Conservation (phyloP, 2,888 invertebrate genomes). For the Sthenelais limicola region DNA sequence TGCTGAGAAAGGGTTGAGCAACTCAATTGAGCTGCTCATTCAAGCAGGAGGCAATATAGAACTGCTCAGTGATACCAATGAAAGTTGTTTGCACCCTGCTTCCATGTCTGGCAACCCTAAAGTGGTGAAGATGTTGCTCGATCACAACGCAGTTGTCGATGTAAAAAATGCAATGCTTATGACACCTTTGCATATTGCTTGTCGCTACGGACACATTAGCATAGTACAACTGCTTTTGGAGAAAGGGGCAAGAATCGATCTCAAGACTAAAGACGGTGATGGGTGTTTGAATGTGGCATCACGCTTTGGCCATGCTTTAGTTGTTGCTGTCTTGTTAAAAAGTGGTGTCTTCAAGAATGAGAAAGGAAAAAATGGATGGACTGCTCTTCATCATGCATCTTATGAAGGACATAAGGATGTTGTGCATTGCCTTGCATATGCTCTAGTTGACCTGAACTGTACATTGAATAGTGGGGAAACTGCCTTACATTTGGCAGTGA, state of each 20-base stretch:
- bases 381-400: conserved; percentile 68
- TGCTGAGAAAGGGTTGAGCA: conserved; percentile 34
- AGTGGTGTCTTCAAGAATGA: conserved; percentile 35
- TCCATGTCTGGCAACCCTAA: conserved; percentile 64
- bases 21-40: conserved; percentile 29
- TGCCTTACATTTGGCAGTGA: conserved; percentile 50
- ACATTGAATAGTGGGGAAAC: conserved; percentile 46
- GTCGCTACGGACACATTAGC: conserved; percentile 5
- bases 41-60: conserved; percentile 37
- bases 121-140: conserved; percentile 61
- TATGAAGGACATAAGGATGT: conserved; percentile 64
- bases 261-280: conserved; percentile 5
- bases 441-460: conserved; percentile 59
- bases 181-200: conserved; percentile 18
- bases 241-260: background rate
- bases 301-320: conserved; percentile 18
- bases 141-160: background rate
- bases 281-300: conserved; percentile 22
- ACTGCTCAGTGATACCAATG: conserved; percentile 23
- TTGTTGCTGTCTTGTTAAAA: conserved; percentile 18
- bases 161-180: conserved; percentile 1
- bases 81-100: conserved; percentile 68
- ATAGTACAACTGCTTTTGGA: conserved; percentile 37
- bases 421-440: conserved; percentile 63
- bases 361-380: conserved; percentile 63